Evolutionary conservation across 2,888 invertebrate genomes (phyloP).

Genomic region (Villa cingulata): DNA sequence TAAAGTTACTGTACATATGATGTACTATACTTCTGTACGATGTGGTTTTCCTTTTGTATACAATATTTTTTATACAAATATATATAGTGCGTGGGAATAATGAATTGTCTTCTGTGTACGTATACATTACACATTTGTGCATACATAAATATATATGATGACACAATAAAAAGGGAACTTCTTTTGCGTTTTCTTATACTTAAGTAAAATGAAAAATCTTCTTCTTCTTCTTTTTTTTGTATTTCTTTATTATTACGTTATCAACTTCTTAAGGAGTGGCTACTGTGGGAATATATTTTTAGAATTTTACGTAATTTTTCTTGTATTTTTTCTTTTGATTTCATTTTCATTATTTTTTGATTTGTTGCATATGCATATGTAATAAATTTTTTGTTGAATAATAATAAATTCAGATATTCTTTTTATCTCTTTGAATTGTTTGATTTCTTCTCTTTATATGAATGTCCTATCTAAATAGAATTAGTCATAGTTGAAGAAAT

Average conservation of each 20-base stretch:
- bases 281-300: not conserved
- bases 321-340: not conserved
- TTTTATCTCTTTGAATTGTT: too few species aligned
- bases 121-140: too few species aligned
- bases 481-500: too few species aligned
- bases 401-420: too few species aligned
- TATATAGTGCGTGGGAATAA: not conserved
- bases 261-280: not conserved
- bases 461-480: too few species aligned
- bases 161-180: not conserved
- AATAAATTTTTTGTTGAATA: too few species aligned
- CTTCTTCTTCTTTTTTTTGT: not conserved
- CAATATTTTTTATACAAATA: not conserved
- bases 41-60: too few species aligned
- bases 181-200: not conserved
- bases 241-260: not conserved
- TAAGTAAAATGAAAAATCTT: not conserved
- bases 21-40: too few species aligned
- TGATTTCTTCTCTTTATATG: too few species aligned
- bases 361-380: too few species aligned
- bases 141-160: too few species aligned
- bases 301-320: not conserved
- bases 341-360: not conserved
- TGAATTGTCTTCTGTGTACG: not conserved
- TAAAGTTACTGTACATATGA: too few species aligned